Evolutionary conservation across 2,888 invertebrate species (phyloP), one percentile per base, ranked within the genome.

Genomic region (Imbricaverruca yamaguchii): DNA sequence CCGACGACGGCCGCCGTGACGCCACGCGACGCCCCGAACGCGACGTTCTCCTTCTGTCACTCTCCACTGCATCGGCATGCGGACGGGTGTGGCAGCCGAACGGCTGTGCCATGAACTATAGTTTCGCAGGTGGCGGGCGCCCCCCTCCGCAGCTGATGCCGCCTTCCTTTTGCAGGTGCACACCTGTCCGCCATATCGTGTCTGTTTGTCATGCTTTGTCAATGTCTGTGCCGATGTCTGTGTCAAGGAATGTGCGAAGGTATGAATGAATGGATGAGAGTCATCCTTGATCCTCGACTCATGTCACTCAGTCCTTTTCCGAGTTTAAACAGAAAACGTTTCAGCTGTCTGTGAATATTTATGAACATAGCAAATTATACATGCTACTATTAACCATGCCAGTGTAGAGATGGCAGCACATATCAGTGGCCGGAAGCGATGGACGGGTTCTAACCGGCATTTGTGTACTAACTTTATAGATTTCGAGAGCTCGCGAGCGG

Each of bases 401-500:
- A 39, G 39, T 39, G 39, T 39, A 39, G 39, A 39, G 39, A 39
- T 39, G 39, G 39, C 39, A 39, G 39, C 39, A 39, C 39, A 39
- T 39, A 39, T 39, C 39, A 39, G 39, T 39, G 39, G 39, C 39
- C 39, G 39, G 39, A 39, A 39, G 39, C 39, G 39, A 39, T 39
- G 2, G 39, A 59, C 69, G 55, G 11, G 12, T 11, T 55, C 74
- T 74, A 74, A 74, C 74, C 21, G 9, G 74, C 55, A 69, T 74
- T 55, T 74, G 74, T 74, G 21, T 74, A 74, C 74, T 74, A 74
- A 74, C 74, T 55, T 55, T 74, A 55, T 74, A 74, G 74, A 74
- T 74, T 21, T 53, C 21, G 74, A 12, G 53, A 55, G 53, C 53
- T 55, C 53, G 74, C 23, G 74, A 74, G 74, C 74, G 74, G 74